A percentile compares a stretch with the other conserved stretches of the same genome.
Conservation (phyloP, 2,797 vertebrate genomes). For the Sus cebifrons region DNA sequence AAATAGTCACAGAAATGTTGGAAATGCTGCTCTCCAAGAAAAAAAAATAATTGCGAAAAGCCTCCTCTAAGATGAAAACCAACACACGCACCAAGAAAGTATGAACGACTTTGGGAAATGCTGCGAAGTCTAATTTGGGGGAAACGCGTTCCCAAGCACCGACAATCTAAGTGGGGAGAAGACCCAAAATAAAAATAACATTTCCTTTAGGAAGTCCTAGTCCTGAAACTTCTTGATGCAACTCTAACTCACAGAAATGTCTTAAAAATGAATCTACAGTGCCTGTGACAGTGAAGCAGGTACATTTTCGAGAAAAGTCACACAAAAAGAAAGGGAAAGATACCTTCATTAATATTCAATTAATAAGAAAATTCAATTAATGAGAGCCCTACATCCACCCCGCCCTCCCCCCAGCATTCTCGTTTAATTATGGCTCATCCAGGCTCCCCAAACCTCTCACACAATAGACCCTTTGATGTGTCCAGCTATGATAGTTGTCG, state of each 20-base stretch:
- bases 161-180: background rate
- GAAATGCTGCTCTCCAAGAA: constrained; percentile 29
- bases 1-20: constrained; percentile 50
- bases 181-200: constrained; percentile 9
- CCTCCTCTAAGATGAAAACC: constrained; percentile 14
- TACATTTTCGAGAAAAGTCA: constrained; percentile 57
- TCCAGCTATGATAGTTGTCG: background rate
- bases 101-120: constrained; percentile 5
- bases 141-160: constrained; percentile 14
- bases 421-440: background rate
- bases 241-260: constrained; percentile 43
- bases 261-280: constrained; percentile 21
- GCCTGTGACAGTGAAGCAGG: background rate
- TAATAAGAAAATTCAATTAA: constrained; percentile 55
- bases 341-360: constrained; percentile 39
- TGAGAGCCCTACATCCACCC: background rate
- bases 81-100: background rate
- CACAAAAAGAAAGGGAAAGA: constrained; percentile 34
- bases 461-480: constrained; percentile 38
- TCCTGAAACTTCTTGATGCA: constrained; percentile 47
- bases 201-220: constrained; percentile 26
- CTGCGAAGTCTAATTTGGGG: constrained; percentile 15
- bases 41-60: constrained; percentile 10
- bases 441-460: background rate
- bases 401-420: background rate